These are phyloP conservation scores for Melipona bicolor DNA, from an alignment of 2,888 invertebrate genomes.

Conservation along the genomic window DNA sequence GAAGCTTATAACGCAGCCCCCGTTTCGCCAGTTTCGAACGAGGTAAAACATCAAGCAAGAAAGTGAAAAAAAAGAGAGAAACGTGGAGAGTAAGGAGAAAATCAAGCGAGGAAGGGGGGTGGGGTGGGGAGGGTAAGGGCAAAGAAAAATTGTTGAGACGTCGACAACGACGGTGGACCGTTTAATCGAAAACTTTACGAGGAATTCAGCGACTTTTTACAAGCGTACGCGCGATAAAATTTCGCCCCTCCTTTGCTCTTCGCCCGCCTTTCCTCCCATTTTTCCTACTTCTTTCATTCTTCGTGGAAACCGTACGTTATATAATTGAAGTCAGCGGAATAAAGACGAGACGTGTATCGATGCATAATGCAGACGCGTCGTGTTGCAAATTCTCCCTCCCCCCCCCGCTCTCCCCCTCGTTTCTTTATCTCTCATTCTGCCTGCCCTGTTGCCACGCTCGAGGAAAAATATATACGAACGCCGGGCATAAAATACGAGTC, in stretches of 20 bases:
- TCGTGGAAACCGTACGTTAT: conserved; percentile 23
- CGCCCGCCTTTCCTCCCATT: no score
- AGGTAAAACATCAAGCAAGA: background rate
- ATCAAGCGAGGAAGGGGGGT: background rate
- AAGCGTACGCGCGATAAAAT: conserved; percentile 45
- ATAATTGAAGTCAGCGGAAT: conserved; percentile 41
- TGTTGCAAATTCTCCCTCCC: conserved; percentile 31
- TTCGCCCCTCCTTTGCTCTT: background rate
- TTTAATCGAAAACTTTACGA: conserved; percentile 53
- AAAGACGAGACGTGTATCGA: conserved; percentile 33
- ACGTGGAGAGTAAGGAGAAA: background rate
- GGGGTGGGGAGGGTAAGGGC: background rate
- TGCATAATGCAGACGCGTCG: conserved; percentile 50
- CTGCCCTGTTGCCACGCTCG: no score
- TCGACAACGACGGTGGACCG: conserved; percentile 43
- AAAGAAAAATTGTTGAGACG: conserved; percentile 44
- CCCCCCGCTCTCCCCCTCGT: no score
- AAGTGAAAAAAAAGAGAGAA: background rate
- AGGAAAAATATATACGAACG: conserved; percentile 56
- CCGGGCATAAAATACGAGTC: conserved; percentile 57
- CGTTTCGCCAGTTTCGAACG: conserved; percentile 15
- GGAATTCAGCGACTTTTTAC: conserved; percentile 53
- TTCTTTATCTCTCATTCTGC: background rate
- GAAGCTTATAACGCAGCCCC: conserved; percentile 54
- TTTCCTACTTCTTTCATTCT: background rate